These are phyloP conservation scores for Emydoidea blandingii DNA, from an alignment of 2,797 vertebrate species.

Conservation along the genomic window DNA sequence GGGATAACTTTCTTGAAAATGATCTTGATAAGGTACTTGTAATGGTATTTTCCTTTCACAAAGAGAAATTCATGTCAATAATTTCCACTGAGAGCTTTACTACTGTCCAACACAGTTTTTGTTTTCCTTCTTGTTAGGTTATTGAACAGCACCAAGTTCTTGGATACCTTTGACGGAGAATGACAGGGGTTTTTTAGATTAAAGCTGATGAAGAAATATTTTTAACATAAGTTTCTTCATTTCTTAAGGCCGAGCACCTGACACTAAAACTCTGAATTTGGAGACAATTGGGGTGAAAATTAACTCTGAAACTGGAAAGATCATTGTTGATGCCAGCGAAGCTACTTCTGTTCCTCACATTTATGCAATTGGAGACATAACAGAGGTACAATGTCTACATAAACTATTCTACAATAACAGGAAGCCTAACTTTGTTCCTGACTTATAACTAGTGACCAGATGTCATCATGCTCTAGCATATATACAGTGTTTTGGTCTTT, in stretches of 20 bases:
- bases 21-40: neutral
- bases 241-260: constrained; percentile 89
- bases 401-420: constrained; percentile 74
- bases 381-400: constrained; percentile 85
- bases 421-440: constrained; percentile 73
- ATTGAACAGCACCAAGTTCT: neutral
- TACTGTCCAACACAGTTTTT: neutral
- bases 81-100: neutral
- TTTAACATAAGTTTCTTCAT: neutral
- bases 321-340: constrained; percentile 88
- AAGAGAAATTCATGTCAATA: neutral
- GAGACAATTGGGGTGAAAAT: constrained; percentile 85
- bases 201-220: neutral
- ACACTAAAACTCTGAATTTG: constrained; percentile 86
- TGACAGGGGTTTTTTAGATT: neutral
- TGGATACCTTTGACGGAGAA: neutral
- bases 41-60: neutral
- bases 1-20: neutral
- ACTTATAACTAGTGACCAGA: constrained; percentile 65
- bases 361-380: constrained; percentile 93
- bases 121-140: neutral
- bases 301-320: constrained; percentile 87
- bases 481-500: constrained; percentile 49
- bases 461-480: constrained; percentile 37
- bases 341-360: constrained; percentile 91